A percentile compares a stretch with the other conserved stretches of the same genome.
Conservation (phyloP, 2,888 invertebrate genomes). For the Heliconius aoede region DNA sequence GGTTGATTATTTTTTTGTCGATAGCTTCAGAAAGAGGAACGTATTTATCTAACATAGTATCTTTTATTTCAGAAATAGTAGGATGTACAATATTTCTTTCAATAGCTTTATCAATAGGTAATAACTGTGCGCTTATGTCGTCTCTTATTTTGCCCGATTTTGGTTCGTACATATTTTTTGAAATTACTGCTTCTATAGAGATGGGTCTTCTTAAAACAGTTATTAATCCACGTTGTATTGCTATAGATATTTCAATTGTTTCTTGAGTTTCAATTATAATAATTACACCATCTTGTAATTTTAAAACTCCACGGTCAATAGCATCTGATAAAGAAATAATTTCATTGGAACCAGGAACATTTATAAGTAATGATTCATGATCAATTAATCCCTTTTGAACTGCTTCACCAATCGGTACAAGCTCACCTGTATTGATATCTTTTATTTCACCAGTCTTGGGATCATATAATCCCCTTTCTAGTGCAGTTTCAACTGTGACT, state of each 20-base stretch:
- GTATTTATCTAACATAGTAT: conserved; percentile 88
- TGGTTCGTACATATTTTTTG: conserved; percentile 87
- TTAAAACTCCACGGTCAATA: conserved; percentile 89
- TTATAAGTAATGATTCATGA: conserved; percentile 89
- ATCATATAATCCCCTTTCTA: conserved; percentile 87
- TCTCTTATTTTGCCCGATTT: conserved; percentile 88
- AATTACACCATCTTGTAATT: conserved; percentile 88
- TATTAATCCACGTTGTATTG: conserved; percentile 88
- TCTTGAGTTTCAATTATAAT: conserved; percentile 88
- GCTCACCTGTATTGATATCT: conserved; percentile 84
- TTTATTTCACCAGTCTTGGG: conserved; percentile 86
- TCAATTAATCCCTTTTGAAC: conserved; percentile 90
- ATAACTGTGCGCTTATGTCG: conserved; percentile 87
- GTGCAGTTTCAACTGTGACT: conserved; percentile 87
- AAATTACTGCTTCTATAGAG: conserved; percentile 90
- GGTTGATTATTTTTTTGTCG: conserved; percentile 86
- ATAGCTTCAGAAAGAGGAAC: conserved; percentile 90
- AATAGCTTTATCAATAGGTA: conserved; percentile 90
- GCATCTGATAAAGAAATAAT: conserved; percentile 91
- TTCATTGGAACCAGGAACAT: conserved; percentile 89
- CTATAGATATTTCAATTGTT: conserved; percentile 87
- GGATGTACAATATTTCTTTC: conserved; percentile 91
- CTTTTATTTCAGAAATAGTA: conserved; percentile 91
- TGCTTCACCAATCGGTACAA: conserved; percentile 89
- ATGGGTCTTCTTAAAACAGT: conserved; percentile 88